Conservation (phyloP, 2,797 vertebrate species). For the Australoheros facetus region DNA sequence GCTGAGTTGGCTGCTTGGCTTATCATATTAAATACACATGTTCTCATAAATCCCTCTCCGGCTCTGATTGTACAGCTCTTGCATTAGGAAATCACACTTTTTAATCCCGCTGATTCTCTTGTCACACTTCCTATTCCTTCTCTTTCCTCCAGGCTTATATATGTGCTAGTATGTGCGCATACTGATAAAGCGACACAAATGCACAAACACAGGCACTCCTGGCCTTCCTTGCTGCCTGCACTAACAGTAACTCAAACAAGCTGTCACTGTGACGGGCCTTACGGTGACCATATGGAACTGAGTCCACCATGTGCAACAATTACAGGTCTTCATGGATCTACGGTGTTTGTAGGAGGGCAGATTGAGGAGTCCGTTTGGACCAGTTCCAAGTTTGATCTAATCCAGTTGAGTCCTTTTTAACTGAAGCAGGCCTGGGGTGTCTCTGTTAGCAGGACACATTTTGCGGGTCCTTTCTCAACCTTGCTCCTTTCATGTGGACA, state of each 20-base stretch:
- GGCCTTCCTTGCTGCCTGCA: not conserved
- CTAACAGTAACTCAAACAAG: not conserved
- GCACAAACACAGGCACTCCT: not conserved
- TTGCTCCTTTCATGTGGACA: not conserved
- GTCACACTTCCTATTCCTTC: not conserved
- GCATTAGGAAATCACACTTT: conserved; percentile 13
- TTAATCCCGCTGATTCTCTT: conserved; percentile 1
- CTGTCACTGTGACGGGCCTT: not conserved
- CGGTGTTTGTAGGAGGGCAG: not conserved
- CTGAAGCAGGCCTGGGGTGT: rapidly evolving
- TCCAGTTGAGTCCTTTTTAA: not conserved
- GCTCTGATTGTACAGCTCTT: conserved; percentile 15
- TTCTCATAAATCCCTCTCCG: conserved; percentile 34
- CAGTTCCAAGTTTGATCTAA: not conserved
- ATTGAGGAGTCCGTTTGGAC: not conserved
- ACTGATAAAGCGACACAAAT: not conserved
- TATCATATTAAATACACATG: conserved; percentile 52
- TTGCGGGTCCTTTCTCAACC: not conserved
- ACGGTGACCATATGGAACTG: too few species aligned
- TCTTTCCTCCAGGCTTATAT: not conserved
- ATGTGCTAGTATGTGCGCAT: not conserved
- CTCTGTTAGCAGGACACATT: not conserved
- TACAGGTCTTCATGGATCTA: not conserved
- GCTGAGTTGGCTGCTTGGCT: conserved; percentile 3
- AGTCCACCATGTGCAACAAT: not conserved